Conservation (phyloP, 2,113 vertebrate genomes). For the Alces alces region DNA sequence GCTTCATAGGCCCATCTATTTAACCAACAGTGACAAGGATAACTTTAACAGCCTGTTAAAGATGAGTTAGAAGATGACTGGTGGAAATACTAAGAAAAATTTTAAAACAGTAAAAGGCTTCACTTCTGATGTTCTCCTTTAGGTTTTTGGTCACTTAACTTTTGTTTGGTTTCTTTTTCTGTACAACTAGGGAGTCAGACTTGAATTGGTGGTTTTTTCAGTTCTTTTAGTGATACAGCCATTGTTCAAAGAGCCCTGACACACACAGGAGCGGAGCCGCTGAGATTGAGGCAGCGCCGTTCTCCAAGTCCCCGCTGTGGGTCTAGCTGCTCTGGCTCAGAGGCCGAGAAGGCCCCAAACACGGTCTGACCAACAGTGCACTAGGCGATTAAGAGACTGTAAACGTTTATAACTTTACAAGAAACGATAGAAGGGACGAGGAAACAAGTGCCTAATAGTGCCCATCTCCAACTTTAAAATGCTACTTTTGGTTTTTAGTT, state of each 20-base stretch:
- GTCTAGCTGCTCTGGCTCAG: rapidly evolving
- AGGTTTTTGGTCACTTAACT: background rate
- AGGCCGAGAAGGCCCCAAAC: background rate
- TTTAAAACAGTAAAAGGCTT: background rate
- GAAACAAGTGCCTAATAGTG: background rate
- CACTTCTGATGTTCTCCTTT: background rate
- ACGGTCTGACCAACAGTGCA: rapidly evolving
- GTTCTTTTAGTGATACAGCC: background rate
- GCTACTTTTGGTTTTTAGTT: background rate
- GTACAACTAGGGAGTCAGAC: background rate
- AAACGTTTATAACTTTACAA: background rate
- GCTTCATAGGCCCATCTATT: background rate
- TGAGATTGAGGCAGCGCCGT: rapidly evolving
- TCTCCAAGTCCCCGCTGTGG: rapidly evolving
- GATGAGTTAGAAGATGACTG: background rate
- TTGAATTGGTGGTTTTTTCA: background rate
- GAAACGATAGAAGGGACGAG: background rate
- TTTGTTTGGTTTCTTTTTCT: background rate
- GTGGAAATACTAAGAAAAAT: background rate
- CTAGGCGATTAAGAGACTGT: rapidly evolving
- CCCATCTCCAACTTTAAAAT: background rate
- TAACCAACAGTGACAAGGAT: background rate
- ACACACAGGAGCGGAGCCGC: rapidly evolving
- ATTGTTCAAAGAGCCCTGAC: background rate
- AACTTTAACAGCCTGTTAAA: background rate